Base-by-base conservation (phyloP, 2,113 vertebrate genomes). In the Lepus americanus region DNA sequence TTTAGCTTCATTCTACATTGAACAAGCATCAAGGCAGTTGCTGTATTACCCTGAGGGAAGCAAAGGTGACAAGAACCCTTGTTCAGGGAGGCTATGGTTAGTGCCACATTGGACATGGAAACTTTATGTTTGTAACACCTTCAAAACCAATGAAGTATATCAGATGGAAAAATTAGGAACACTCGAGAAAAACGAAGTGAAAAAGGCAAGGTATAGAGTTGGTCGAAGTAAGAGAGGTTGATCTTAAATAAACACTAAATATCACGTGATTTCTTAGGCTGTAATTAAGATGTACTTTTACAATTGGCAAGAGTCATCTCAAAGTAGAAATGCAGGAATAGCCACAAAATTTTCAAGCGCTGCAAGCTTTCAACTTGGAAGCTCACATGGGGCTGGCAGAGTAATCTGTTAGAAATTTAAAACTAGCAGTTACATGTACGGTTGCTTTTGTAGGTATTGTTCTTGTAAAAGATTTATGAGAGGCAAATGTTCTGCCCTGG, bases 341-440 rank as follows among this genome's bases (percentile, higher is more conserved):
- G 7, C 69, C 14, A 76, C 31, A 84, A 96, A 89, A 94, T 85
- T 95, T 97, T 88, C 90, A 44, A 39, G 12, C 31, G 94, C 64
- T 84, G 83, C 76, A 97, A 22, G 91, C 92, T 97, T 97, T 98
- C 44, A 92, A 1, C 86, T 95, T 96, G 11, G 74, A 96, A 97
- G n/a, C 5, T 97, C 91, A 90, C 5, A 20, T 76, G 78, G 72
- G 95, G 95, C 20, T 92, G 27, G 76, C 72, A 95, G 77, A 97
- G 22, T 94, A 96, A 97, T 98, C 97, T 98, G 93, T 96, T 95
- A 96, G 90, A 97, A 98, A 97, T 49, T 96, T 97, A 95, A 97
- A 97, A 97, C 70, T 66, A 90, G 88, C 76, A 97, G 70, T 92
- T 96, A 81, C 1, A 67, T 31, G 77, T 96, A 61, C 22, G 78